Evolutionary conservation across 2,797 vertebrate genomes (phyloP).

Genomic region (Labroides dimidiatus): DNA sequence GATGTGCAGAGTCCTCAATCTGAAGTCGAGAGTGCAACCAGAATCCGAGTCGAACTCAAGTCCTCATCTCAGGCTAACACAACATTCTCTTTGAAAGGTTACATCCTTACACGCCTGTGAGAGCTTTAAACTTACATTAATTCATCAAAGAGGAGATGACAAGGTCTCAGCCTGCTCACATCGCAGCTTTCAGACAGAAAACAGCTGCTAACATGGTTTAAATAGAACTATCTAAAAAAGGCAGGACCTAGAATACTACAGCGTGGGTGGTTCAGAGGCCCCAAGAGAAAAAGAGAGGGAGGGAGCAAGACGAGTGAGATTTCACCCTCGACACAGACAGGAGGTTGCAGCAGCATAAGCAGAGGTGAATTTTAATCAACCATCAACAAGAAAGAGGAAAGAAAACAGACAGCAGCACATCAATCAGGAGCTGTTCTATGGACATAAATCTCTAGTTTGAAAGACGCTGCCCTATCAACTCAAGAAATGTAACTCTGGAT

Average conservation of each 20-base stretch:
- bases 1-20: too few relatives aligned
- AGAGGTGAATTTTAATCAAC: not conserved
- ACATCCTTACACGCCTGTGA: slow-evolving; percentile 26
- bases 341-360: not conserved
- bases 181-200: slow-evolving; percentile 10
- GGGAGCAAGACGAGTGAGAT: not conserved
- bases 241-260: slow-evolving; percentile 6
- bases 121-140: slow-evolving; percentile 10
- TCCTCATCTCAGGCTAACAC: too few relatives aligned
- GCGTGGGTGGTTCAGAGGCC: not conserved
- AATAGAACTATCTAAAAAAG: slow-evolving; percentile 21
- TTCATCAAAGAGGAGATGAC: slow-evolving; percentile 24
- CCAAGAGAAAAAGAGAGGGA: not conserved
- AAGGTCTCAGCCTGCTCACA: slow-evolving; percentile 15
- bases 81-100: slow-evolving; percentile 20
- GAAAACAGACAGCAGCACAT: not conserved
- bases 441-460: not conserved
- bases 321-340: not conserved
- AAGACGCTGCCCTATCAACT: not conserved
- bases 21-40: too few relatives aligned
- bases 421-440: slow-evolving; percentile 2
- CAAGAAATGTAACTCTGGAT: not conserved
- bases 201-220: slow-evolving; percentile 11
- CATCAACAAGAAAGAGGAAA: not conserved
- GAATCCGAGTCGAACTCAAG: too few relatives aligned